phyloP scores from a whole-genome alignment of 2,888 invertebrate species.

The Onchidella celtica region DNA sequence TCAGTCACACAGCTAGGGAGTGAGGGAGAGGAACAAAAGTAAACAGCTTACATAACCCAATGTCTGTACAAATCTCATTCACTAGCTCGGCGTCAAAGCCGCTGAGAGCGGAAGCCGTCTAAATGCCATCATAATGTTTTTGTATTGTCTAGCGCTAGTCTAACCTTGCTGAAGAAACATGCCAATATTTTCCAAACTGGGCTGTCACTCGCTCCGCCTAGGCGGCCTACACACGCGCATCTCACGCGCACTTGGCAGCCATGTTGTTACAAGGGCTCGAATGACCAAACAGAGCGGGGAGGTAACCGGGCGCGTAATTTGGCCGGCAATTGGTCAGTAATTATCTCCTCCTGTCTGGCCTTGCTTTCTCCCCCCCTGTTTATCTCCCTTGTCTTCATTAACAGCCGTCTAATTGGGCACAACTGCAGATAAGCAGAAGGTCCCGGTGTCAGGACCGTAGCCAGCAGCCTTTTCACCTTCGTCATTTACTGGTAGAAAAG shows the following conservation, averaged over 20 bases:
- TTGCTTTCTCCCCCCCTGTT: neutral
- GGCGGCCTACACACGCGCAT: neutral
- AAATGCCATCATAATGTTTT: slow-evolving; percentile 8
- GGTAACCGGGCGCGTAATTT: slow-evolving; percentile 1
- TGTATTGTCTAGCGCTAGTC: neutral
- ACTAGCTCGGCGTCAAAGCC: neutral
- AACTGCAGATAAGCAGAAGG: neutral
- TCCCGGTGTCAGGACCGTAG: too few species aligned
- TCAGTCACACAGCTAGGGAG: neutral
- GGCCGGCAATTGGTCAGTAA: slow-evolving; percentile 2
- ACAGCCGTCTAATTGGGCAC: neutral
- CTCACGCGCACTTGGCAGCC: neutral
- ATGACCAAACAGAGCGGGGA: slow-evolving; percentile 1
- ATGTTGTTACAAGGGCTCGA: slow-evolving; percentile 9
- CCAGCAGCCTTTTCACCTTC: too few species aligned
- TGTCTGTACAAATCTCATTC: neutral
- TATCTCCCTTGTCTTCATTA: neutral
- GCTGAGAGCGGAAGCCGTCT: neutral
- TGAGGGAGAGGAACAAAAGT: neutral
- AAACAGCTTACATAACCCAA: neutral
- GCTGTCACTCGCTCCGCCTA: neutral
- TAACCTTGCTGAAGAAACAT: slow-evolving; percentile 4
- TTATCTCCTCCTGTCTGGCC: neutral
- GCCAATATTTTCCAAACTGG: neutral
- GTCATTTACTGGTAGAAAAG: too few species aligned